A percentile compares a stretch with the other conserved stretches of the same genome.
phyloP scores from a whole-genome alignment of 2,113 vertebrate species.

The Vombatus ursinus region DNA sequence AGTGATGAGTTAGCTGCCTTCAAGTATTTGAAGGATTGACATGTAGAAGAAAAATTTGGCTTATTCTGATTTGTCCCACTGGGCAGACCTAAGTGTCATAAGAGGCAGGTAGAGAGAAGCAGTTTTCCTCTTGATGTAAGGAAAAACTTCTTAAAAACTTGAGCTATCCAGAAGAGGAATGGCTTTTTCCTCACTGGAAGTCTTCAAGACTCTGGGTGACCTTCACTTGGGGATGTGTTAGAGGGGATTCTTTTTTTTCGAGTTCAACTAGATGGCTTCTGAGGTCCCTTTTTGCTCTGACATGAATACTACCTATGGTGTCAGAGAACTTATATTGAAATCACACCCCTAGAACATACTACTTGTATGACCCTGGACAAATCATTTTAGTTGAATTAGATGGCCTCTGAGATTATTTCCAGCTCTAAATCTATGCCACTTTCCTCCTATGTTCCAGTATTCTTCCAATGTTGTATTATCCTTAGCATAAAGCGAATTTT shows the following conservation, averaged over 20 bases:
- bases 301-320: background rate
- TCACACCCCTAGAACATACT: background rate
- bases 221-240: background rate
- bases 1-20: background rate
- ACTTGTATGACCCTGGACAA: background rate
- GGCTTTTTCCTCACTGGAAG: background rate
- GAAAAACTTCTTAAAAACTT: background rate
- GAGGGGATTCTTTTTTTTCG: background rate
- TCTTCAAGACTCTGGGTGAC: background rate
- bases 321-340: background rate
- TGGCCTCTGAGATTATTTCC: background rate
- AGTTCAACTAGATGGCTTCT: background rate
- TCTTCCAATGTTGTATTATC: conserved; percentile 18
- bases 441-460: background rate
- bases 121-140: background rate
- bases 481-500: conserved; percentile 35
- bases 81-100: background rate
- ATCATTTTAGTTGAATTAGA: background rate
- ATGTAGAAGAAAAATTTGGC: background rate
- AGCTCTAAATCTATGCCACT: background rate
- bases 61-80: background rate
- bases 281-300: background rate
- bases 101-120: background rate
- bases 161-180: background rate
- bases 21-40: background rate